phyloP scores from a whole-genome alignment of 1,140 invertebrate genomes.

The Nasonia longicornis region DNA sequence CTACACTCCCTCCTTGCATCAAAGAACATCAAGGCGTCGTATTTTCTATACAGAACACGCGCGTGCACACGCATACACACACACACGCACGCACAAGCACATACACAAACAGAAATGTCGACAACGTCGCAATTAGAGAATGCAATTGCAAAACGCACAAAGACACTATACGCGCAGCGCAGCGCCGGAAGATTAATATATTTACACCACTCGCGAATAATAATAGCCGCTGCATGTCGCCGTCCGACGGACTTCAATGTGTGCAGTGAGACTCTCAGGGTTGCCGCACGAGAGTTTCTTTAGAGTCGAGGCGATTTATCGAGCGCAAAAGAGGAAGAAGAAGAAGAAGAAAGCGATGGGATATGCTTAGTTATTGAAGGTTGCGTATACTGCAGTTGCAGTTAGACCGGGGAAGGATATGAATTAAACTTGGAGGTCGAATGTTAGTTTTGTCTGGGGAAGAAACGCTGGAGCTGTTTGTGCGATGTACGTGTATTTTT shows the following conservation, averaged over 20 bases:
- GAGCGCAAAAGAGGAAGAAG: not conserved
- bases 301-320: not conserved
- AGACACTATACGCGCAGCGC: slow-evolving; percentile 5
- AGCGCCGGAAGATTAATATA: slow-evolving; percentile 42
- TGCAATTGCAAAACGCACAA: slow-evolving; percentile 26
- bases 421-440: not conserved
- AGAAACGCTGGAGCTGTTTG: no score
- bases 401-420: not conserved
- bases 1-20: not conserved
- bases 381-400: not conserved
- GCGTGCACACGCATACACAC: no score
- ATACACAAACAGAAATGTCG: no score
- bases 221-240: slow-evolving; percentile 33
- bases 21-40: not conserved
- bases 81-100: no score
- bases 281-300: not conserved
- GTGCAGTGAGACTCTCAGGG: slow-evolving; percentile 18
- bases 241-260: not conserved
- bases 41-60: not conserved
- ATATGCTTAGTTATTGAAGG: not conserved
- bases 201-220: slow-evolving; percentile 42
- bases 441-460: not conserved
- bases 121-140: not conserved
- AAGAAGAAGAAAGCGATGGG: not conserved
- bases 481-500: no score